Percentiles rank a stretch among this genome's conserved stretches.
Evolutionary conservation across 64 coral and sea anemone genomes (phyloP).

Genomic region (Cladopsammia gracilis): DNA sequence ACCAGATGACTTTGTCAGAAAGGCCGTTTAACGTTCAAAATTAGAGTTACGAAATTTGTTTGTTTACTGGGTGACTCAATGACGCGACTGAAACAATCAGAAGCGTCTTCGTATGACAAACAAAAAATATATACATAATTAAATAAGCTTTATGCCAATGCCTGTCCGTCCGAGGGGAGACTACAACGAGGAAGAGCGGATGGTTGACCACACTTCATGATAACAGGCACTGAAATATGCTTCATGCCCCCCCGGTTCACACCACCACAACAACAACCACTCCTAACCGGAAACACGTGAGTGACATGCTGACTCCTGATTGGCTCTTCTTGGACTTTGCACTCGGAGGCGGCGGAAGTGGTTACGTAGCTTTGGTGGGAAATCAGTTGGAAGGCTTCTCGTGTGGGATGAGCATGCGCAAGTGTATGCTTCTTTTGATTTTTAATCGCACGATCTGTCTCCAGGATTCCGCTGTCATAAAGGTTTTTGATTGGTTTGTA

Average conservation of each 20-base stretch:
- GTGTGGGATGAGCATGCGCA: not conserved
- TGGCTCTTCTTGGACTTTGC: constrained; percentile 48
- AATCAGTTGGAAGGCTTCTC: constrained; percentile 43
- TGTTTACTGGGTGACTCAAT: too few relatives aligned
- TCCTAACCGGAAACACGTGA: not conserved
- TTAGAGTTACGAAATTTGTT: too few relatives aligned
- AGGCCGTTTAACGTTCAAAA: too few relatives aligned
- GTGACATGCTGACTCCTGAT: constrained; percentile 16
- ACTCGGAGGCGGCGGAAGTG: not conserved
- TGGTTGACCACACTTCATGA: constrained; percentile 65
- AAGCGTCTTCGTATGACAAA: too few relatives aligned
- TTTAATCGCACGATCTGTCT: not conserved
- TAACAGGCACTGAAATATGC: constrained; percentile 62
- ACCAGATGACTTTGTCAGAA: too few relatives aligned
- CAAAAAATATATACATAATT: too few relatives aligned
- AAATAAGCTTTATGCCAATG: not conserved
- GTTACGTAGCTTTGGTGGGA: not conserved
- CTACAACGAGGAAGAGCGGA: not conserved
- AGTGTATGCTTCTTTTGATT: not conserved
- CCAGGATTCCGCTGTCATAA: not conserved
- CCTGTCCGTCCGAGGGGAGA: not conserved
- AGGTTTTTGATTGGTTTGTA: constrained; percentile 81
- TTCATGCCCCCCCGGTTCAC: not conserved
- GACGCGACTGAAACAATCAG: too few relatives aligned
- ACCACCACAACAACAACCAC: not conserved